A percentile compares a stretch with the other conserved stretches of the same genome.
Conservation (phyloP, 2,797 vertebrate genomes). For the Lepus oiostolus region DNA sequence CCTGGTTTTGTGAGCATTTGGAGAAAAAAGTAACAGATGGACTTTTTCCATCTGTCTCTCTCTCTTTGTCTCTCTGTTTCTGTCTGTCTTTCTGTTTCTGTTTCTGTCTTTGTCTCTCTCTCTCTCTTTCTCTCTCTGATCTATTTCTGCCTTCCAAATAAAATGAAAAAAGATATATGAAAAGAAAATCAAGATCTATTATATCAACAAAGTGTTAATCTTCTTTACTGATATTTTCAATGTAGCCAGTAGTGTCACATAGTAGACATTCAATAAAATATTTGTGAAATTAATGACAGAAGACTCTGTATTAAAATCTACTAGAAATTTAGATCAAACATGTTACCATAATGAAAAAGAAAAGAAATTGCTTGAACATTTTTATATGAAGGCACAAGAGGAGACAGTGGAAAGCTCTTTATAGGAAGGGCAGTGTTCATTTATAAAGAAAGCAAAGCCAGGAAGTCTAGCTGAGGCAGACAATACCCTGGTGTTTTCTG, state of each 20-base stretch:
- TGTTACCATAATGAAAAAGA: constrained; percentile 37
- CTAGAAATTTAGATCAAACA: background rate
- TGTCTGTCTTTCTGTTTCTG: too few relatives aligned
- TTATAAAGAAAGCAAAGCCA: constrained; percentile 9
- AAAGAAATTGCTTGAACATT: background rate
- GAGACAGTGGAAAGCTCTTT: background rate
- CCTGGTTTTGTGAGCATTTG: too few relatives aligned
- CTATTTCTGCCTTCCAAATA: too few relatives aligned
- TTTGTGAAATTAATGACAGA: background rate
- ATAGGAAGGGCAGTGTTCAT: background rate
- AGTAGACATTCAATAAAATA: background rate
- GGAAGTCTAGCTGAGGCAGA: background rate
- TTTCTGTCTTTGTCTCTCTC: too few relatives aligned
- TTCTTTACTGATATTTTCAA: background rate
- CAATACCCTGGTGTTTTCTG: background rate
- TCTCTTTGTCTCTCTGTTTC: too few relatives aligned
- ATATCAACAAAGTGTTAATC: too few relatives aligned
- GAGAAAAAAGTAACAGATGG: too few relatives aligned
- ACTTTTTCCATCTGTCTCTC: too few relatives aligned
- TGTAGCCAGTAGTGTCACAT: background rate
- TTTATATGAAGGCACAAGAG: background rate
- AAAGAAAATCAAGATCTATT: background rate
- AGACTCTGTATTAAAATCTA: background rate
- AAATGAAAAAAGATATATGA: too few relatives aligned
- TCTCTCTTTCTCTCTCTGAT: too few relatives aligned